A percentile compares a stretch with the other conserved stretches of the same genome.
Evolutionary conservation across 1,140 invertebrate species (phyloP).

Genomic region (Drosophila eugracilis): DNA sequence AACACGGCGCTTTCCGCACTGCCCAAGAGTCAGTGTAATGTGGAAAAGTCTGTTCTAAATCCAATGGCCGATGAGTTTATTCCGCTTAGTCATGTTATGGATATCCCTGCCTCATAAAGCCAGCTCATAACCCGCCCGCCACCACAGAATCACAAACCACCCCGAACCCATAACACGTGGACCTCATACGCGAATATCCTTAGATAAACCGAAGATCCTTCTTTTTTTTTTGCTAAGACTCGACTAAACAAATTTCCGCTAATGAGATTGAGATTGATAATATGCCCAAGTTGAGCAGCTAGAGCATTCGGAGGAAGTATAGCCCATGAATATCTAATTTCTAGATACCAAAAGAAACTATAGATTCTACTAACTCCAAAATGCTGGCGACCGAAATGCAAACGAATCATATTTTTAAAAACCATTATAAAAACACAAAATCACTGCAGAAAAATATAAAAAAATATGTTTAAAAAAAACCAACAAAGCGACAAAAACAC

Average conservation of each 20-base stretch:
- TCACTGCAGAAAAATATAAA: constrained; percentile 31
- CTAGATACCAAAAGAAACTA: constrained; percentile 23
- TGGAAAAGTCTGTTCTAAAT: constrained; percentile 89
- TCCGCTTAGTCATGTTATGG: constrained; percentile 85
- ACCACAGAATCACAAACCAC: constrained; percentile 29
- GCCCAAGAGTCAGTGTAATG: constrained; percentile 80
- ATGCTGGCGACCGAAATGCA: constrained; percentile 67
- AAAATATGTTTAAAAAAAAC: constrained; percentile 40
- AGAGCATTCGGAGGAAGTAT: constrained; percentile 29
- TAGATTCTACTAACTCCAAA: constrained; percentile 41
- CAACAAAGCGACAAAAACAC: constrained; percentile 23
- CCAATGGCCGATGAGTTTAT: constrained; percentile 92
- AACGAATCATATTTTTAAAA: constrained; percentile 63
- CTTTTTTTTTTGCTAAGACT: constrained; percentile 21
- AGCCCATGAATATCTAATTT: constrained; percentile 39
- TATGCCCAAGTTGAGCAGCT: constrained; percentile 31
- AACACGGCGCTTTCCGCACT: constrained; percentile 75
- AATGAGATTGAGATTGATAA: constrained; percentile 40
- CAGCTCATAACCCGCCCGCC: constrained; percentile 23
- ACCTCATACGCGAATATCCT: constrained; percentile 52
- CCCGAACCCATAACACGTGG: constrained; percentile 52
- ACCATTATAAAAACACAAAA: constrained; percentile 33
- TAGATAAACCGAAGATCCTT: constrained; percentile 43
- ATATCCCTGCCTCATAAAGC: constrained; percentile 72
- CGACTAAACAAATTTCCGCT: constrained; percentile 32